Base-by-base conservation (phyloP, 2,888 invertebrate species). In the Tolmerus cingulatus region DNA sequence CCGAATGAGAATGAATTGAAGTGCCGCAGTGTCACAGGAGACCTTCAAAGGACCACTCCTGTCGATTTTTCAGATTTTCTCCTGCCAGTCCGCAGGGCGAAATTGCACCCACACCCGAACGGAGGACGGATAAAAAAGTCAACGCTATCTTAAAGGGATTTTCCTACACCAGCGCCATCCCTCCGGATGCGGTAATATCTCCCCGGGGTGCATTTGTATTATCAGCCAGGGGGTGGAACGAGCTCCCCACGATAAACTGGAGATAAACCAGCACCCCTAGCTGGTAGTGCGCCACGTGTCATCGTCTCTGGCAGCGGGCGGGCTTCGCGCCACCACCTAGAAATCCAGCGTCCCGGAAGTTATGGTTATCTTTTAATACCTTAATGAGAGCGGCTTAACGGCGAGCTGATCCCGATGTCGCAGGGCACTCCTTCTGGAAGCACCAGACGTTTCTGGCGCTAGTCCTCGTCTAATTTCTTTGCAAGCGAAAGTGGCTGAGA, bases 291-390 rank as follows among this genome's bases (percentile, higher is more conserved):
- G 82, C 82, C 82, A 82, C 82, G 82, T 82, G 82, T 82, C 82
- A 66, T 23, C 82, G 66, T 37, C 27, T 55, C 66, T 30, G 16
- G 14, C 30, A 66, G 46, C 55, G 9, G 57, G 37, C 9, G 57
- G 34, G 57, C 55, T n/a, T 27, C 51, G n/a, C 57, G n/a, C 30
- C 37, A 66, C 57, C 51, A 30, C 74, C 74, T 74, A 74, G 43
- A 85, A 85, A 85, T 85, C 85, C 43, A 74, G 27, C 57, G 85
- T 46, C 43, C 85, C 88, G 88, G 88, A 89, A 89, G 88, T 89
- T 89, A 89, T 89, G 89, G 88, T 89, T 89, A 89, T 89, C 89
- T 89, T 87, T 89, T 89, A 89, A 89, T 89, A 88, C 88, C 89
- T 87, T 88, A 89, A 89, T 89, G 89, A 89, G 88, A 89, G 87